Evolutionary conservation across 1,140 invertebrate species (phyloP).

Genomic region (Ceratina australensis): DNA sequence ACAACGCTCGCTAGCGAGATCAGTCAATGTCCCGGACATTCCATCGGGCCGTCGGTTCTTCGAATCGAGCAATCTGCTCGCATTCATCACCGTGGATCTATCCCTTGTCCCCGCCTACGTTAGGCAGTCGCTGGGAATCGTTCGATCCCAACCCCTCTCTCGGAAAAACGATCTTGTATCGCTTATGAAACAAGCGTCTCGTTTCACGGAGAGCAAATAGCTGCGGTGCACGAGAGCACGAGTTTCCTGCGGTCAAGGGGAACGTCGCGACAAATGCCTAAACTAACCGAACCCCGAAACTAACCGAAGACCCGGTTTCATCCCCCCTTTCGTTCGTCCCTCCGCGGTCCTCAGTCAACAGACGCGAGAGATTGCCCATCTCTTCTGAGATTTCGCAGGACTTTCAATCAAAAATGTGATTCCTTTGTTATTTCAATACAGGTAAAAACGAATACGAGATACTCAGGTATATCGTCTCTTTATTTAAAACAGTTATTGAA

Average conservation of each 20-base stretch:
- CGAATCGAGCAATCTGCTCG: not conserved
- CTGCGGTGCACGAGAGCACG: conserved; percentile 41
- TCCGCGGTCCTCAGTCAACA: not conserved
- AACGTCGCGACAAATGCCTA: conserved; percentile 45
- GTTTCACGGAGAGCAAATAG: conserved; percentile 52
- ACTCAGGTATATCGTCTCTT: no score
- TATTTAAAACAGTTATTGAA: not conserved
- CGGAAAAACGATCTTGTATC: conserved; percentile 26
- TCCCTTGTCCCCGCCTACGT: no score
- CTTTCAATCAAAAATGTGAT: no score
- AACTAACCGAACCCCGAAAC: conserved; percentile 53
- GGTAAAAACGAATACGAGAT: no score
- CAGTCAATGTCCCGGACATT: conserved; percentile 17
- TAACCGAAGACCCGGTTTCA: conserved; percentile 7
- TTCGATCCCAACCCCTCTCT: conserved; percentile 9
- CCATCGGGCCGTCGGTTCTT: not conserved
- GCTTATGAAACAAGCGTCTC: conserved; percentile 52
- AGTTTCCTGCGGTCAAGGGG: conserved; percentile 18
- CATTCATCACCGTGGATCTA: conserved; percentile 11
- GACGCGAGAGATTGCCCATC: no score
- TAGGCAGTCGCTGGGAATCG: conserved; percentile 3
- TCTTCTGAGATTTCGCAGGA: no score
- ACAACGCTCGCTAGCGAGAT: not conserved
- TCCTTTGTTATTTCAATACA: no score
- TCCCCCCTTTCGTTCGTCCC: not conserved